Evolutionary conservation across 2,888 invertebrate species (phyloP), one percentile per base, ranked within the genome.

Genomic region (Oscheius sp.): DNA sequence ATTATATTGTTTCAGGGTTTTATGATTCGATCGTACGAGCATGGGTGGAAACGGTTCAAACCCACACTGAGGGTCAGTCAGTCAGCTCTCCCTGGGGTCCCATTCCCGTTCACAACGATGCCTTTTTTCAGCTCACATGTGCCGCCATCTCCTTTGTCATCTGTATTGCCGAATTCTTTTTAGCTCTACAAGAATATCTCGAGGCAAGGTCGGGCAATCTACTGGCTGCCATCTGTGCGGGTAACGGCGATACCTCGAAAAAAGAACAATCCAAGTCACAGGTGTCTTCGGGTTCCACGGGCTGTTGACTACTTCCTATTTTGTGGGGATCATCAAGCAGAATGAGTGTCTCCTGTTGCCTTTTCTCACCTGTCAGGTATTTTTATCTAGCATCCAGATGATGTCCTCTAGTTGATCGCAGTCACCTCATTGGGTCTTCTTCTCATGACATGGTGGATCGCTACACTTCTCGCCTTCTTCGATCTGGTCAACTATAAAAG

Each of bases 401-500:
- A 6, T 25, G 13, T 6, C 29, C 46, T 45, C 49, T 66, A 81
- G 76, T 29, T 81, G 12, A 78, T 81, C 27, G 70, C 75, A 18
- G 59, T 78, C 1, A 76, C 78, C 12, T 73, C 74, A 9, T 69
- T 76, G 25, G 61, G 75, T 1, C 63, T 81, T 12, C 76, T 81
- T n/a, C 71, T 76, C 1, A 75, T 81, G 52, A 74, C 79, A 21
- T 81, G 81, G 81, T 81, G 81, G 81, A 79, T 81, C 21, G 78
- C 77, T 2, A 77, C 81, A 1, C 35, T 81, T 12, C 55, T 81
- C n/a, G 64, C 78, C 1, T 45, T 76, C 7, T 81, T 81, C 68
- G 78, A 77, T 52, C 58, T 81, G 7, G 77, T 81, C 3, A 52
- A 73, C 41, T 81, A 81, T 43, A 49, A 41, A n/a, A 73, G 73